phyloP scores from a whole-genome alignment of 2,797 vertebrate genomes.

The Poeciliopsis presidionis region DNA sequence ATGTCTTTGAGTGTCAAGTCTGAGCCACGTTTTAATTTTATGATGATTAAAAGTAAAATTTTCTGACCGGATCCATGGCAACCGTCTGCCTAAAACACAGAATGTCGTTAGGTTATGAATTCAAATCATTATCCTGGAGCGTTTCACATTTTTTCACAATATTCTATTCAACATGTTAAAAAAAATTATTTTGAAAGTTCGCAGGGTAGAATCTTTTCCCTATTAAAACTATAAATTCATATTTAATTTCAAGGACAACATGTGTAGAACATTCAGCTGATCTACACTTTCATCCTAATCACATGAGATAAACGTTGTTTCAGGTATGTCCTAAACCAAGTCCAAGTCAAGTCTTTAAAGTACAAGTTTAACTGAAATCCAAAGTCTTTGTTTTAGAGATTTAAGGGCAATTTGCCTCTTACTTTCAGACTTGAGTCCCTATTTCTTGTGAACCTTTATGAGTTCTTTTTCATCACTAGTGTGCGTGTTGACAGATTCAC shows the following conservation, averaged over 20 bases:
- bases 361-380: background rate
- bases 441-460: slow-evolving; percentile 2
- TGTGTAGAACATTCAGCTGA: background rate
- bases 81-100: background rate
- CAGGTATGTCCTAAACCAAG: background rate
- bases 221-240: background rate
- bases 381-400: background rate
- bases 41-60: background rate
- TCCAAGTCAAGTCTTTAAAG: background rate
- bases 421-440: background rate
- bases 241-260: background rate
- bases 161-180: background rate
- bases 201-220: background rate
- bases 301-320: background rate
- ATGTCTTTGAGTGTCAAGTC: background rate
- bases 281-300: background rate
- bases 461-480: slow-evolving; percentile 26
- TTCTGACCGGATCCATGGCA: background rate
- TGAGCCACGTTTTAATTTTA: background rate
- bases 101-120: background rate
- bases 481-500: slow-evolving; percentile 18
- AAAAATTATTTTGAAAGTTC: background rate
- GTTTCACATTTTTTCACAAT: background rate
- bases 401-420: background rate
- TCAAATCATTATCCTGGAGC: background rate